Evolutionary conservation across 2,797 vertebrate genomes (phyloP).

Genomic region (Gambusia yucatana): DNA sequence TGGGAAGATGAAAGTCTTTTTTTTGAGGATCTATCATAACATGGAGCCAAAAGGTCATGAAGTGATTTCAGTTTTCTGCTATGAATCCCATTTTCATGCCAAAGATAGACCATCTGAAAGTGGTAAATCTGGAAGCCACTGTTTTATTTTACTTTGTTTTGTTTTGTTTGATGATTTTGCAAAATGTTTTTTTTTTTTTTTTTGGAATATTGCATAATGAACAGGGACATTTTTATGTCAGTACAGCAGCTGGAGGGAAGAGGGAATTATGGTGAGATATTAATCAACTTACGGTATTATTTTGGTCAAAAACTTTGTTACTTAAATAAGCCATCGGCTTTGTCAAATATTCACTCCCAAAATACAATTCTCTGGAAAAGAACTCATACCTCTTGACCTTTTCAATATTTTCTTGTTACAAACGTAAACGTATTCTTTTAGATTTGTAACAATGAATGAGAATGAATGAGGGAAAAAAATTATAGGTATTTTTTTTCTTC

Average conservation of each 20-base stretch:
- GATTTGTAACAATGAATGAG: no score
- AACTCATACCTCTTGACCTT: background rate
- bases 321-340: background rate
- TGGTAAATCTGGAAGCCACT: background rate
- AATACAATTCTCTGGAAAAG: background rate
- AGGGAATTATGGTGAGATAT: background rate
- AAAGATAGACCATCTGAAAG: background rate
- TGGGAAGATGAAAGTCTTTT: slow-evolving; percentile 7
- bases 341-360: background rate
- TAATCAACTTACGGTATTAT: background rate
- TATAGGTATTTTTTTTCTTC: no score
- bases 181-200: background rate
- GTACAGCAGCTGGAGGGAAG: background rate
- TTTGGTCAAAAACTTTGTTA: background rate
- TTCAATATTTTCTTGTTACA: background rate
- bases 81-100: slow-evolving; percentile 1
- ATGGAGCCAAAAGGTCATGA: background rate
- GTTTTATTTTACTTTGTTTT: background rate
- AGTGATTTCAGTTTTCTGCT: slow-evolving; percentile 1
- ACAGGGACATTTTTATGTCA: background rate
- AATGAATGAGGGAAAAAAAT: no score
- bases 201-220: background rate
- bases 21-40: background rate
- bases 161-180: background rate
- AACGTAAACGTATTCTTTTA: background rate